These are phyloP conservation scores for Limnothrissa miodon DNA, from an alignment of 2,113 vertebrate species.

Conservation along the genomic window DNA sequence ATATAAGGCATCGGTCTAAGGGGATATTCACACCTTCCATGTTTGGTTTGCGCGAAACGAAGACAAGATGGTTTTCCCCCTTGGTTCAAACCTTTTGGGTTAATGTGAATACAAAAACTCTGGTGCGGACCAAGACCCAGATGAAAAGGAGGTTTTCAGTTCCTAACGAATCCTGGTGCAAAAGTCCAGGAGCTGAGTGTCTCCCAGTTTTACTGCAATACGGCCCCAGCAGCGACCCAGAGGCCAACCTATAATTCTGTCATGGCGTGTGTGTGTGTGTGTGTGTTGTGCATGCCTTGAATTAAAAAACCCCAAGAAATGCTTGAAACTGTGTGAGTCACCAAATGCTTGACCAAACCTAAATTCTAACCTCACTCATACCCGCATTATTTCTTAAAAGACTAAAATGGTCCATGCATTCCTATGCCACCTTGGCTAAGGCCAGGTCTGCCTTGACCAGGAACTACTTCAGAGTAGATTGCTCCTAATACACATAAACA, in stretches of 20 bases:
- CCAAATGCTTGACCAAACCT: constrained; percentile 2
- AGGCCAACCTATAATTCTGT: constrained; percentile 2
- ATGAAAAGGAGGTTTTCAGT: too few relatives aligned
- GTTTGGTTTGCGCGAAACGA: too few relatives aligned
- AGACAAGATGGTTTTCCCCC: too few relatives aligned
- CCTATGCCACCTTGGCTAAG: not conserved
- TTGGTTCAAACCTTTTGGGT: too few relatives aligned
- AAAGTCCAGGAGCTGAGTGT: not conserved
- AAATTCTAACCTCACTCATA: not conserved
- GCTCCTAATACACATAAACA: not conserved
- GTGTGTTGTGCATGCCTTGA: not conserved
- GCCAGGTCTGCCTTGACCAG: not conserved
- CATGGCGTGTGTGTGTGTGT: too few relatives aligned
- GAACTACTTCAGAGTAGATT: not conserved
- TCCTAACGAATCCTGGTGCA: too few relatives aligned
- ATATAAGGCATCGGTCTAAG: not conserved
- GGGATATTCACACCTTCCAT: too few relatives aligned
- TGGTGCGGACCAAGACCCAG: too few relatives aligned
- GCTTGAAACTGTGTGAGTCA: constrained; percentile 8
- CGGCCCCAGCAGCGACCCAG: not conserved
- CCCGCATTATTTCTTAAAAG: not conserved
- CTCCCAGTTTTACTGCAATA: not conserved
- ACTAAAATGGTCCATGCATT: not conserved
- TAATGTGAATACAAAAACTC: too few relatives aligned
- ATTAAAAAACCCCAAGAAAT: not conserved